phyloP scores from a whole-genome alignment of 2,888 invertebrate genomes.

The Antheraea assamensis region DNA sequence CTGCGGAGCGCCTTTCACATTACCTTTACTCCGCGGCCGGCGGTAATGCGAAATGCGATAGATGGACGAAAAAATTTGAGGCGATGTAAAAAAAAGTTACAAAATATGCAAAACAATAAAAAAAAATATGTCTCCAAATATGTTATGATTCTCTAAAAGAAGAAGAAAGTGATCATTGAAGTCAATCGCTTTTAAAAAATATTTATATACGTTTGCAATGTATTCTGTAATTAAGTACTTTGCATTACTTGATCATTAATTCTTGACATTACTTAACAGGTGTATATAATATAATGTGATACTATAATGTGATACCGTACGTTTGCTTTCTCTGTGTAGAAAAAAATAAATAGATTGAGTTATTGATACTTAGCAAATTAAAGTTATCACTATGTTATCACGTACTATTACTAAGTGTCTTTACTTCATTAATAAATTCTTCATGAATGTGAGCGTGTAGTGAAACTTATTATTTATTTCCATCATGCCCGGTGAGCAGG shows the following conservation, averaged over 20 bases:
- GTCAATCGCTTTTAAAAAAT: neutral
- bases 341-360: neutral
- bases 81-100: too few species aligned
- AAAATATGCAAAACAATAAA: too few species aligned
- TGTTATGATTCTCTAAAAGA: too few species aligned
- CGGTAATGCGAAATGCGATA: too few species aligned
- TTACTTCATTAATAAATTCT: constrained; percentile 1
- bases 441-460: constrained; percentile 33
- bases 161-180: neutral
- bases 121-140: too few species aligned
- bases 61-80: too few species aligned
- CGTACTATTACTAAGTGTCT: neutral
- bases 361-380: neutral
- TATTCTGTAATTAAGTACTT: neutral
- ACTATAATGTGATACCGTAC: neutral
- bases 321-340: neutral
- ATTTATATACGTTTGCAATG: neutral
- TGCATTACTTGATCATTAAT: neutral
- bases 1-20: too few species aligned
- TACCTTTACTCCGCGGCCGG: too few species aligned
- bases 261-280: neutral
- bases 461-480: constrained; percentile 74
- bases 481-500: constrained; percentile 83
- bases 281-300: neutral
- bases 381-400: neutral